Conservation (phyloP, 2,113 vertebrate genomes). For the Sialia sialis region DNA sequence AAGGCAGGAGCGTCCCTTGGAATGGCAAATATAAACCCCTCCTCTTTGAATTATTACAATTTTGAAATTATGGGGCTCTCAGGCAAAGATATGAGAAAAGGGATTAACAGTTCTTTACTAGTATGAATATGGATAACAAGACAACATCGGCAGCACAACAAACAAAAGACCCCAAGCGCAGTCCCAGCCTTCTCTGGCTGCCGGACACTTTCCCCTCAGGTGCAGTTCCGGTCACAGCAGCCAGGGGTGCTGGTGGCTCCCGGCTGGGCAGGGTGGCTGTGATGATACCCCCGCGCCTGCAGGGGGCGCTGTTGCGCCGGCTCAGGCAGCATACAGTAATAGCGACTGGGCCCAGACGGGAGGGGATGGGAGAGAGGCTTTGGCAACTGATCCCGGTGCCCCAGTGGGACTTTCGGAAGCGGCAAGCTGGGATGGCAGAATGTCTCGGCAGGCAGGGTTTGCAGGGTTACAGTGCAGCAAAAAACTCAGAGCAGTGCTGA, state of each 20-base stretch:
- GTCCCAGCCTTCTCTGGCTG: no score
- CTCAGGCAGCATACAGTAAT: no score
- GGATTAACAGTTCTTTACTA: not conserved
- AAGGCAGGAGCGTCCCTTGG: not conserved
- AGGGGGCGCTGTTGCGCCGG: no score
- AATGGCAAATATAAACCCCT: not conserved
- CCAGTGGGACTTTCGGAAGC: not conserved
- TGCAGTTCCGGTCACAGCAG: no score
- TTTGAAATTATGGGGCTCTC: not conserved
- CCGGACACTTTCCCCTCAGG: no score
- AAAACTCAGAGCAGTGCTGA: not conserved
- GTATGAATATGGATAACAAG: not conserved
- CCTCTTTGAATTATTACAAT: not conserved
- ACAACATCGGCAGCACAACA: not conserved
- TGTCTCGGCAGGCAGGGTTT: not conserved
- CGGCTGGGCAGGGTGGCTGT: no score
- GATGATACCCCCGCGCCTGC: no score
- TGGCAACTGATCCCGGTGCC: no score
- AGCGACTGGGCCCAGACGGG: no score
- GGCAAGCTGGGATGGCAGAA: not conserved
- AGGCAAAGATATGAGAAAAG: not conserved
- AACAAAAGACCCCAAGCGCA: no score
- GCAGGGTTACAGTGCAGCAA: not conserved
- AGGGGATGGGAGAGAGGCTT: no score
- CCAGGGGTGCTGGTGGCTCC: no score